phyloP scores from a whole-genome alignment of 2,888 invertebrate genomes.

The Hyppa rectilinea region DNA sequence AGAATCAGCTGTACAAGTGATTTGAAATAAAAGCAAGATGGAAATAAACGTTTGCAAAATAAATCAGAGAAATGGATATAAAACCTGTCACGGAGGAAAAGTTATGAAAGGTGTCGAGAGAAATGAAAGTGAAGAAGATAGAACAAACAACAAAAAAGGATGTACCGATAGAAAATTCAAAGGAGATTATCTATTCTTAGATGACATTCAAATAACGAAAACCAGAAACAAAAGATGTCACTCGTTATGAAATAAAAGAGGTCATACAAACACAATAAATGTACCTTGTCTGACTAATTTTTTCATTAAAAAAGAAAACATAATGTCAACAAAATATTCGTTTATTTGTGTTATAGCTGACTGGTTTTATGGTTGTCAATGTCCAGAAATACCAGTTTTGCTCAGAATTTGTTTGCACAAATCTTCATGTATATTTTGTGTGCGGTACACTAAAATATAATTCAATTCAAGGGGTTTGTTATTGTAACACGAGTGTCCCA shows the following conservation, averaged over 20 bases:
- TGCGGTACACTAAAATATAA: constrained; percentile 52
- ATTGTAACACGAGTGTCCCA: constrained; percentile 77
- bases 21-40: neutral
- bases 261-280: constrained; percentile 9
- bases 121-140: constrained; percentile 50
- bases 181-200: constrained; percentile 35
- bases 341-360: constrained; percentile 25
- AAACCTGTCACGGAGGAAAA: constrained; percentile 44
- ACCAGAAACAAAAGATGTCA: constrained; percentile 18
- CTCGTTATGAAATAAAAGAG: constrained; percentile 7
- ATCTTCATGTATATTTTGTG: constrained; percentile 56
- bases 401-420: constrained; percentile 57
- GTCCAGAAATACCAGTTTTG: constrained; percentile 48
- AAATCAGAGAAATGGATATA: constrained; percentile 18
- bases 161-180: constrained; percentile 40
- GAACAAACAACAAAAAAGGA: constrained; percentile 42
- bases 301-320: constrained; percentile 16
- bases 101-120: constrained; percentile 46
- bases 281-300: constrained; percentile 26
- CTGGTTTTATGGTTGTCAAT: constrained; percentile 44
- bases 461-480: constrained; percentile 70
- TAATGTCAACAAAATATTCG: constrained; percentile 26
- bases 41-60: constrained; percentile 27
- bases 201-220: constrained; percentile 26
- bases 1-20: neutral